Evolutionary conservation across 1,140 invertebrate species (phyloP), one percentile per base, ranked within the genome.

Genomic region (Apocrypta bakeri): DNA sequence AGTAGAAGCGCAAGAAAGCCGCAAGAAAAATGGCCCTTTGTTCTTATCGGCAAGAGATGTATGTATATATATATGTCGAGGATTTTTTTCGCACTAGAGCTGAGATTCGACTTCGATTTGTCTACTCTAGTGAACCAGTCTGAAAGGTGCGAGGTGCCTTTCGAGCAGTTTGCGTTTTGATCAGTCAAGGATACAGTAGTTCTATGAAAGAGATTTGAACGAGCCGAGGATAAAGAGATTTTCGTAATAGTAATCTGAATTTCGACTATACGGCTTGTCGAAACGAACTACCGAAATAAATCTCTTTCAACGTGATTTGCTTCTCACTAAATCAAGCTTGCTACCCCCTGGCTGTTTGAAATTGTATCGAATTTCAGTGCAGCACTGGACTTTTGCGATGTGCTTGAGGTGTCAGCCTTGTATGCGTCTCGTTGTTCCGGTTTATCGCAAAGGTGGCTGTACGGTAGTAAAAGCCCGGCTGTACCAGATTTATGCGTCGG

Each of bases 301-400:
- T 3, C 48, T 56, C 48, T n/a, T 56, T 56, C 48, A 56, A 7
- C 48, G 21, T 7, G 48, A 56, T 56, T 56, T n/a, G 4, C 2
- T 1, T 56, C 48, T 56, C 48, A 17, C 21, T n/a, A 7, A 56
- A 56, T 56, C 48, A 56, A n/a, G 21, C 48, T n/a, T n/a, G 3
- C 21, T 6, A 17, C 42, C 6, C 11, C 48, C 3, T 21, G 48
- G 17, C 6, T 6, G 48, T n/a, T 56, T n/a, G 48, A 56, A 56
- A 56, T 56, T 56, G n/a, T 56, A 56, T 56, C 48, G 48, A 56
- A n/a, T 56, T 56, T 56, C 48, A 56, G 48, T 56, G 48, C 48
- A 21, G 7, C 21, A 56, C 48, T 17, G 48, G 17, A 56, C 48
- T n/a, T 56, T 56, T 56, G 48, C 21, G 48, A 56, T 21, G 48